phyloP scores from a whole-genome alignment of 2,888 invertebrate species.

The Spodoptera littoralis region DNA sequence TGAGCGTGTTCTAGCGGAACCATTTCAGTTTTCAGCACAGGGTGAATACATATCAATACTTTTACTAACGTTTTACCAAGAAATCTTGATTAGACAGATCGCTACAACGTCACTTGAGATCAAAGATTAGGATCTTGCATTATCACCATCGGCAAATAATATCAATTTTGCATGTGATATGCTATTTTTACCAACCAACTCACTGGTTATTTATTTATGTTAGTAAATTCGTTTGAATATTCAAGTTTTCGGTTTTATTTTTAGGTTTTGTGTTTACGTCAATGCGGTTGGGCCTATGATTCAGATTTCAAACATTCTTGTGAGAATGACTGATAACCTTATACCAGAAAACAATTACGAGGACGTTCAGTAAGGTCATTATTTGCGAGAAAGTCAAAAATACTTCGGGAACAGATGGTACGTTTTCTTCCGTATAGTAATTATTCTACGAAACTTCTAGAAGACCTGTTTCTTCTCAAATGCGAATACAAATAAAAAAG shows the following conservation, averaged over 20 bases:
- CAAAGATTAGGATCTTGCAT: conserved; percentile 26
- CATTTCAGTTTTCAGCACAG: conserved; percentile 17
- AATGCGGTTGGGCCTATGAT: conserved; percentile 26
- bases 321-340: conserved; percentile 28
- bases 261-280: conserved; percentile 21
- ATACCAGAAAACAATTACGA: conserved; percentile 17
- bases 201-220: conserved; percentile 29
- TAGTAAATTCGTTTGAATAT: conserved; percentile 6
- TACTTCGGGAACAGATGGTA: conserved; percentile 28
- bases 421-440: conserved; percentile 28
- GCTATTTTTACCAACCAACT: conserved; percentile 31
- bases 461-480: conserved; percentile 13
- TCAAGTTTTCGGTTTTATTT: conserved; percentile 22
- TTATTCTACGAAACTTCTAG: conserved; percentile 27
- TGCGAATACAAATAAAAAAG: background rate
- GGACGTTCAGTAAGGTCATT: conserved; percentile 32
- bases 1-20: conserved; percentile 32
- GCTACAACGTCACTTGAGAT: conserved; percentile 13
- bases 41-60: conserved; percentile 19
- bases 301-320: conserved; percentile 27
- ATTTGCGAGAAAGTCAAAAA: conserved; percentile 35
- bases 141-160: conserved; percentile 18
- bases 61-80: conserved; percentile 27
- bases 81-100: conserved; percentile 46
- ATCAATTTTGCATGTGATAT: conserved; percentile 26